Base-by-base conservation (phyloP, 2,888 invertebrate genomes). In the Entomobrya proxima region DNA sequence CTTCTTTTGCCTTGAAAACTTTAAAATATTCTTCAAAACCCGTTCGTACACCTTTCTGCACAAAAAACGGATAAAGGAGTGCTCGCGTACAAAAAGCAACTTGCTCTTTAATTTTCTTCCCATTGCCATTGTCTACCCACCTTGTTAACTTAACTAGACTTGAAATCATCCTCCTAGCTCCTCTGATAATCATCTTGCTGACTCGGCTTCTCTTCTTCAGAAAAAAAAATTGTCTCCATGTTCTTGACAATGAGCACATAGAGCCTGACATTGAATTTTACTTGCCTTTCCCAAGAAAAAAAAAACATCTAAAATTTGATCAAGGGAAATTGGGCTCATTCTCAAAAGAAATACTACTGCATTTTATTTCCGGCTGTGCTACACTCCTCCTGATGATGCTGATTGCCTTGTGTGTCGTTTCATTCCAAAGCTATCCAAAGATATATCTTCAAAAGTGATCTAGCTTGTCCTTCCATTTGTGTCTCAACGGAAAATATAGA, bases 81-180 rank as follows among this genome's bases (percentile, higher is more conserved):
- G 30, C 27, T 30, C 13, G 18, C 7, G 21, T 2, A 13, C 52
- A 7, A 13, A 58, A 30, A 0, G 32, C 13, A 55, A 55, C 27
- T 32, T 61, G n/a, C 32, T 61, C 35, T 61, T 18, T 61, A 61
- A 61, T 61, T 61, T 61, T 61, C 61, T 35, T 4, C 21, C 15
- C n/a, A n/a, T n/a, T 13, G 3, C 13, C 4, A 58, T 58, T 58
- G 58, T 30, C 58, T 58, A 30, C 9, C 58, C 58, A 58, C 58
- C 58, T 58, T 58, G 58, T 58, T 58, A 58, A 11, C 30, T 5
- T 27, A 58, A 58, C 58, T 58, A 58, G 55, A n/a, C n/a, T n/a
- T n/a, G n/a, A n/a, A n/a, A n/a, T n/a, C n/a, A n/a, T n/a, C n/a
- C n/a, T n/a, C n/a, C n/a, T n/a, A n/a, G n/a, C n/a, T n/a, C n/a